Percentiles rank a stretch among this genome's conserved stretches.
phyloP scores from a whole-genome alignment of 2,797 vertebrate species.

The Ciconia nigra region DNA sequence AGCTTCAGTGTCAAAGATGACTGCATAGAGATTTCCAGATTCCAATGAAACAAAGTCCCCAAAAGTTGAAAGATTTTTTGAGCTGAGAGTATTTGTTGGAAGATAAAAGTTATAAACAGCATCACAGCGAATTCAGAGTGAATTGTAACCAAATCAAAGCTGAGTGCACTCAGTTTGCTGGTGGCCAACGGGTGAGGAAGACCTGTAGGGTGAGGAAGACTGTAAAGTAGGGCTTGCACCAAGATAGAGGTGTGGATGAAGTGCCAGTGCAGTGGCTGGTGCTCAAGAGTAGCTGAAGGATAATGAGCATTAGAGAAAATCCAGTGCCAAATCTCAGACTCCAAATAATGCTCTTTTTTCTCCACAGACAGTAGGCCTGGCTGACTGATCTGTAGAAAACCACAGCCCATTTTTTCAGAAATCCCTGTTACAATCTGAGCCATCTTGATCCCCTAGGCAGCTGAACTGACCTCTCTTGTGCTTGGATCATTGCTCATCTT shows the following conservation, averaged over 20 bases:
- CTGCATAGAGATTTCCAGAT: background rate
- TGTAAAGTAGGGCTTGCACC: background rate
- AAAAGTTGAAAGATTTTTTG: background rate
- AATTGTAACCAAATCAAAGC: background rate
- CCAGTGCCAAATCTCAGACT: background rate
- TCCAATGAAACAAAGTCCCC: background rate
- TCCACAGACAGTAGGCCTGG: background rate
- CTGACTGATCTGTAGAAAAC: background rate
- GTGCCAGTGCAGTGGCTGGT: background rate
- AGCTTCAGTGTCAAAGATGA: background rate
- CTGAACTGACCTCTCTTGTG: background rate
- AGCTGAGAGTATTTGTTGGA: background rate
- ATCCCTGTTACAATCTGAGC: background rate
- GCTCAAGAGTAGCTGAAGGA: background rate
- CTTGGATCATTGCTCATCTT: conserved; percentile 5
- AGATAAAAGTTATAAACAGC: background rate
- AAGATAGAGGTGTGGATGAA: background rate
- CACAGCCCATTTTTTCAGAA: background rate
- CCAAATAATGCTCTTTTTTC: background rate
- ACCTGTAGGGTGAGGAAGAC: background rate
- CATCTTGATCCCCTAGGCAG: background rate
- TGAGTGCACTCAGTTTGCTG: background rate
- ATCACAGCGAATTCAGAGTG: background rate
- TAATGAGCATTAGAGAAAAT: background rate
- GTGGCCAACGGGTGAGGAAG: background rate